phyloP scores from a whole-genome alignment of 2,888 invertebrate species.

The Abrostola tripartita region DNA sequence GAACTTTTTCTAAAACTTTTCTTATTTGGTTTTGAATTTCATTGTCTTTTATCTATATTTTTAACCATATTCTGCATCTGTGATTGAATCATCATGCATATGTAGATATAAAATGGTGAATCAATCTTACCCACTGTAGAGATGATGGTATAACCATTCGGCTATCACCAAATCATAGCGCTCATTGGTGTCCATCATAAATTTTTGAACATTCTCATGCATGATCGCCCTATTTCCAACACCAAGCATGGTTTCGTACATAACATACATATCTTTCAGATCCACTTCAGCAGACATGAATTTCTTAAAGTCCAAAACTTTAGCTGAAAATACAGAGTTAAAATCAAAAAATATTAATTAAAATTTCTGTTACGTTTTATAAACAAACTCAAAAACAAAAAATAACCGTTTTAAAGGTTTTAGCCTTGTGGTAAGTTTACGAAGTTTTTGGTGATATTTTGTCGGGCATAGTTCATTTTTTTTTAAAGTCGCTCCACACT shows the following conservation, averaged over 20 bases:
- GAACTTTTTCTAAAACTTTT: too few relatives aligned
- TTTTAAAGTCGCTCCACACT: too few relatives aligned
- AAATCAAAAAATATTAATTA: too few relatives aligned
- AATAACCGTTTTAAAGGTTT: too few relatives aligned
- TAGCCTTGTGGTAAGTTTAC: too few relatives aligned
- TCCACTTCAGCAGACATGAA: constrained; percentile 46
- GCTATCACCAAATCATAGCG: constrained; percentile 66
- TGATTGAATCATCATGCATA: too few relatives aligned
- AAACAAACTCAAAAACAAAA: too few relatives aligned
- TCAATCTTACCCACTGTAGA: constrained; percentile 64
- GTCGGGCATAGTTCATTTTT: too few relatives aligned
- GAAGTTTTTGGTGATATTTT: too few relatives aligned
- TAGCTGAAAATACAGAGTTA: constrained; percentile 16
- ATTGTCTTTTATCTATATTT: not conserved
- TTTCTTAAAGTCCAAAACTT: constrained; percentile 39
- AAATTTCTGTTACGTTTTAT: too few relatives aligned
- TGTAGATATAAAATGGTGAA: too few relatives aligned
- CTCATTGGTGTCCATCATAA: constrained; percentile 61
- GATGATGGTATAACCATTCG: constrained; percentile 70
- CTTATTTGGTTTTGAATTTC: not conserved
- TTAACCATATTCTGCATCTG: not conserved
- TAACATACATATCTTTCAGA: constrained; percentile 27
- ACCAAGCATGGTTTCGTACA: constrained; percentile 30
- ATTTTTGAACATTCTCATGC: constrained; percentile 54
- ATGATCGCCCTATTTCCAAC: constrained; percentile 39